These are phyloP conservation scores for Volucella inflata DNA, from an alignment of 2,888 invertebrate genomes.

Conservation along the genomic window DNA sequence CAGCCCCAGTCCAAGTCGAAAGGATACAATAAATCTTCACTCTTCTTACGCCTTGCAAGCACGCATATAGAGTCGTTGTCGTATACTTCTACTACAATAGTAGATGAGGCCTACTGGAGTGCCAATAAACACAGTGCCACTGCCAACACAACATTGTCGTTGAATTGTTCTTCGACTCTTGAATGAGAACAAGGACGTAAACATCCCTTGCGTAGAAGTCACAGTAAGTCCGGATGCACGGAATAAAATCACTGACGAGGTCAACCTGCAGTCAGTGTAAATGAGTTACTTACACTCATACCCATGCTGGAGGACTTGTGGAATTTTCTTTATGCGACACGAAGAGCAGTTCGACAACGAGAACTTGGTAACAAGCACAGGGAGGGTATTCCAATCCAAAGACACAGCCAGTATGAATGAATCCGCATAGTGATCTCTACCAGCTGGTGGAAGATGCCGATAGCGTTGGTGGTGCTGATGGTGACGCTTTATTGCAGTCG, in stretches of 20 bases:
- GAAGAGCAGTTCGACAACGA: constrained; percentile 34
- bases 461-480: background rate
- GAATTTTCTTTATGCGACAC: constrained; percentile 68
- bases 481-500: constrained; percentile 45
- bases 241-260: constrained; percentile 52
- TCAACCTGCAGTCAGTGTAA: constrained; percentile 53
- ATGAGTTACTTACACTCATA: constrained; percentile 39
- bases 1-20: constrained; percentile 23
- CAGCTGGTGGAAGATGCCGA: constrained; percentile 18
- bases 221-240: constrained; percentile 2
- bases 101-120: too few species aligned
- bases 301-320: constrained; percentile 43
- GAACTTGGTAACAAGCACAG: constrained; percentile 1
- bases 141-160: constrained; percentile 30
- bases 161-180: constrained; percentile 22
- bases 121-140: background rate
- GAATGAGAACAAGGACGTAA: constrained; percentile 2
- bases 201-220: constrained; percentile 40
- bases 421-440: constrained; percentile 68
- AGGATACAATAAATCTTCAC: constrained; percentile 71
- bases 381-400: constrained; percentile 12
- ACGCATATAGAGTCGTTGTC: constrained; percentile 21
- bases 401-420: constrained; percentile 42
- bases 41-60: constrained; percentile 50
- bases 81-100: background rate